Conservation (phyloP, 2,113 vertebrate species). For the Thunnus thynnus region DNA sequence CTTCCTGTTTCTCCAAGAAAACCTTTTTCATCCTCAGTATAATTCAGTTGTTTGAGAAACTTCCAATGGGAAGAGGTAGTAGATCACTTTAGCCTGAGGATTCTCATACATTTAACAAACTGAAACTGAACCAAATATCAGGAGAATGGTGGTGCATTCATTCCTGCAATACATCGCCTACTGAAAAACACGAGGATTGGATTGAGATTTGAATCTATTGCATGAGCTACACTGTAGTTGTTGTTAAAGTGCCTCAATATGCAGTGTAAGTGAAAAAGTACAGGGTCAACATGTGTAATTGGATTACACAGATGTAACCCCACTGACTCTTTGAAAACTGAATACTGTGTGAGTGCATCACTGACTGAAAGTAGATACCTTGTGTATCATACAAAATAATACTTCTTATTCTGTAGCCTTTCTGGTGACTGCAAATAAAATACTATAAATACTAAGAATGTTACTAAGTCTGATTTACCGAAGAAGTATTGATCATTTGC, state of each 20-base stretch:
- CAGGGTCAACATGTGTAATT: constrained; percentile 75
- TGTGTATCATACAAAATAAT: constrained; percentile 1
- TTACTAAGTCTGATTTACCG: neutral
- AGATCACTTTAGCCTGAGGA: constrained; percentile 67
- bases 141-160: constrained; percentile 59
- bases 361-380: constrained; percentile 39
- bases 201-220: constrained; percentile 56
- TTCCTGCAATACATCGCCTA: constrained; percentile 61
- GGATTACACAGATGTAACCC: constrained; percentile 75
- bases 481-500: constrained; percentile 3
- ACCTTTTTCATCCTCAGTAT: constrained; percentile 76
- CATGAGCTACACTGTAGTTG: constrained; percentile 30
- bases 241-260: constrained; percentile 55
- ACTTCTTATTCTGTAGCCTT: neutral
- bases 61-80: constrained; percentile 55
- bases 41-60: constrained; percentile 80
- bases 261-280: constrained; percentile 57
- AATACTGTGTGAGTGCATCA: constrained; percentile 26
- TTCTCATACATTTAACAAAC: constrained; percentile 67
- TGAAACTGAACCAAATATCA: constrained; percentile 58
- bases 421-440: constrained; percentile 5
- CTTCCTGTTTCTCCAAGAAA: constrained; percentile 82
- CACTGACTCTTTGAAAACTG: constrained; percentile 53
- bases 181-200: constrained; percentile 53
- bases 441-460: constrained; percentile 7